phyloP scores from a whole-genome alignment of 1,140 invertebrate species.

The Theocolax elegans region DNA sequence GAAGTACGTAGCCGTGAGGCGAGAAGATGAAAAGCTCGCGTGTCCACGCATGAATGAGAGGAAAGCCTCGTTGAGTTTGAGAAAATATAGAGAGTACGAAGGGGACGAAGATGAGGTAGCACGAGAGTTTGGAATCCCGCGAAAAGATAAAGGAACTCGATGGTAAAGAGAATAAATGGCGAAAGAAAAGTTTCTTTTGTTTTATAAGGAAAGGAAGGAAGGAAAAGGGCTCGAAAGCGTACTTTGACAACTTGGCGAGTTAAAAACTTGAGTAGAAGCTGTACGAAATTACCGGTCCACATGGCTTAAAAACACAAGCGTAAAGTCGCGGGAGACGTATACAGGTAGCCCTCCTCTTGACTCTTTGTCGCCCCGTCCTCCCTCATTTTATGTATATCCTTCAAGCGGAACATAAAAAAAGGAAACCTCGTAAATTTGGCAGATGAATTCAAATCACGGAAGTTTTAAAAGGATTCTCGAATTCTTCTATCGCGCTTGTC shows the following conservation, averaged over 20 bases:
- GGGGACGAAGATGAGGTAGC: background rate
- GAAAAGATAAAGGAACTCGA: too few relatives aligned
- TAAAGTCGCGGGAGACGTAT: too few relatives aligned
- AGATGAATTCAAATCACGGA: constrained; percentile 22
- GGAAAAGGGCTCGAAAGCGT: background rate
- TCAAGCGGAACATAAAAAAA: background rate
- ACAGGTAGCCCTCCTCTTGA: too few relatives aligned
- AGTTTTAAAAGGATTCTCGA: constrained; percentile 10
- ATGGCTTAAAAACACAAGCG: too few relatives aligned
- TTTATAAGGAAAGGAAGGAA: background rate
- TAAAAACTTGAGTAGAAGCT: background rate
- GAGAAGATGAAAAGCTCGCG: too few relatives aligned
- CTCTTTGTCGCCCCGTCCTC: background rate
- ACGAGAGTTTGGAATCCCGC: too few relatives aligned
- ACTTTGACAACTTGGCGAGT: constrained; percentile 22
- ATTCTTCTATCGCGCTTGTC: background rate
- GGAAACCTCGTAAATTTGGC: constrained; percentile 15
- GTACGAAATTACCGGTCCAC: constrained; percentile 8
- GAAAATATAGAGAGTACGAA: background rate
- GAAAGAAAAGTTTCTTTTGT: constrained; percentile 13
- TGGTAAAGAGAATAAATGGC: background rate
- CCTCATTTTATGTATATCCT: too few relatives aligned
- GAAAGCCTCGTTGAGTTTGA: too few relatives aligned
- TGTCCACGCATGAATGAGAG: too few relatives aligned
- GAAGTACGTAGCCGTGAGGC: too few relatives aligned